Percentiles rank a stretch among this genome's conserved stretches.
phyloP scores from a whole-genome alignment of 2,113 vertebrate species.

The Archocentrus centrarchus region DNA sequence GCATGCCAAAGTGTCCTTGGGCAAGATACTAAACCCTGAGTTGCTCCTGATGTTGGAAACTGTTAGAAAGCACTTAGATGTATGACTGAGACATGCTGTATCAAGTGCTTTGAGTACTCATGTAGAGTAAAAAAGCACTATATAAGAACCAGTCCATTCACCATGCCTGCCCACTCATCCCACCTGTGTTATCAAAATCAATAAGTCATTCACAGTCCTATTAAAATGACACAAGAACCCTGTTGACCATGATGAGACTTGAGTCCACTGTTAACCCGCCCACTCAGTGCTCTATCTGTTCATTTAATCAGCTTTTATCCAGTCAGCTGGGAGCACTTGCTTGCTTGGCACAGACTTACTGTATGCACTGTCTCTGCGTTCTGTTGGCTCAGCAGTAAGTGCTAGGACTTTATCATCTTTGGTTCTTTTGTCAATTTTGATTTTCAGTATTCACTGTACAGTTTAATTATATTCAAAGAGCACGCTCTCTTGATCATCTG shows the following conservation, averaged over 20 bases:
- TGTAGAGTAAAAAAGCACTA: no score
- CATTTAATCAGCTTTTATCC: background rate
- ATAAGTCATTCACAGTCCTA: constrained; percentile 51
- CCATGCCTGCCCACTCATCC: constrained; percentile 32
- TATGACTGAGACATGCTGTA: no score
- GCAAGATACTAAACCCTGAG: no score
- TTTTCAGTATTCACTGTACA: background rate
- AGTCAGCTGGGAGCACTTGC: background rate
- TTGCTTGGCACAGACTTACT: background rate
- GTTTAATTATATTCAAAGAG: background rate
- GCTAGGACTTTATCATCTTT: background rate
- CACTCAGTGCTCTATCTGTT: background rate
- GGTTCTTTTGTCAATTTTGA: background rate
- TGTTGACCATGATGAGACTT: constrained; percentile 46
- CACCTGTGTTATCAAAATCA: constrained; percentile 37
- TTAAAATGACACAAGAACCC: constrained; percentile 54
- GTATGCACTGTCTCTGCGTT: background rate
- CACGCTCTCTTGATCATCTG: background rate
- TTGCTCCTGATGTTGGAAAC: no score
- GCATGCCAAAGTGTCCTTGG: no score
- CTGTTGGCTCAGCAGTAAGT: background rate
- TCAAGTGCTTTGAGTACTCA: no score
- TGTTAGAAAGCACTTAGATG: no score
- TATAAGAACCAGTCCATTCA: no score
- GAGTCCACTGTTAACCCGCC: background rate